Evolutionary conservation across 2,888 invertebrate genomes (phyloP), one percentile per base, ranked within the genome.

Genomic region (Syrphus vitripennis): DNA sequence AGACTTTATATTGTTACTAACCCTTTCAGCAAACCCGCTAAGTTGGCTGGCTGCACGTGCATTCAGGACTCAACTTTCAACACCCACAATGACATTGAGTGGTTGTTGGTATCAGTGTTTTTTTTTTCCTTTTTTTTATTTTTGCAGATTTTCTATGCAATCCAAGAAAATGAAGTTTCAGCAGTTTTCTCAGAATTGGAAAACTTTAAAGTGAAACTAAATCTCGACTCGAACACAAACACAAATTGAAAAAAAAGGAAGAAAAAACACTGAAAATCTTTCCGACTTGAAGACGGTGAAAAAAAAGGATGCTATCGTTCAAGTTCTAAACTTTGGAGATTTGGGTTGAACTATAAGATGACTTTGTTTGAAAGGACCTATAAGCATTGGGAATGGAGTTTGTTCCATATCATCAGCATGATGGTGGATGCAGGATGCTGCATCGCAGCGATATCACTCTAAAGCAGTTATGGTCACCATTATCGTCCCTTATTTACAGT

Each of bases 201-300:
- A 86, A 86, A 86, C 86, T 86, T 86, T 86, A 77, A 86, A 86
- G 82, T 86, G 86, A 82, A 86, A 82, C 86, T 82, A 77, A 86
- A 86, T 82, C 86, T 77, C 70, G 40, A 19, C 71, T 45, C 50
- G 24, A 67, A 84, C 55, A 79, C 76, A 67, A 71, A 76, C 29
- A 48, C 74, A 57, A 45, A 37, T 19, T 21, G 21, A 21, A 55
- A 40, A 48, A 65, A 29, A 57, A 76, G 19, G 3, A 55, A 55
- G 12, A 34, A 29, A 50, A 24, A 37, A 76, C 24, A 26, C 3
- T 53, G 16, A 63, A 71, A 71, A 76, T 76, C 76, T 53, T 72
- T 67, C 37, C 59, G 59, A 57, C 42, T 59, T 42, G 29, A 31
- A 19, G 12, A 45, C 31, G 34, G 21, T 14, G 48, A 70, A 29